These are phyloP conservation scores for Palythoa grandis DNA, from an alignment of 92 coral and sea anemone species.

Conservation along the genomic window DNA sequence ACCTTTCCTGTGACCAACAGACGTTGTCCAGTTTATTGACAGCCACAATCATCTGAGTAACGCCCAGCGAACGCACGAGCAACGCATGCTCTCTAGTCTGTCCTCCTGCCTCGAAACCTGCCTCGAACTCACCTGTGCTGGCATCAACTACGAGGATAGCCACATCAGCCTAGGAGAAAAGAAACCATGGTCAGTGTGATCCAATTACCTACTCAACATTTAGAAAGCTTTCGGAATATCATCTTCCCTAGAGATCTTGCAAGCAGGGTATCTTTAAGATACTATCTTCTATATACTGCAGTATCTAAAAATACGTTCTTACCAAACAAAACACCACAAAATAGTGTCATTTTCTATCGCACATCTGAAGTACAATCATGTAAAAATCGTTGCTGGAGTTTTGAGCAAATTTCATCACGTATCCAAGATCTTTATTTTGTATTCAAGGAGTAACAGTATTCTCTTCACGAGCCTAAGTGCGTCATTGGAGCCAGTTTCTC, in stretches of 20 bases:
- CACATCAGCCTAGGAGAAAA: constrained; percentile 84
- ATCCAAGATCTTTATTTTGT: no score
- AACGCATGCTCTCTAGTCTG: constrained; percentile 99
- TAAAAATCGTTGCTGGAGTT: no score
- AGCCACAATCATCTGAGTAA: constrained; percentile 94
- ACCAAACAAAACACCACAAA: no score
- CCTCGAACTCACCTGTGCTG: constrained; percentile 97
- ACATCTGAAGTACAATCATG: no score
- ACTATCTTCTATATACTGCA: not conserved
- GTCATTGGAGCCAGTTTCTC: no score
- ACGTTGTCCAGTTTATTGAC: constrained; percentile 95
- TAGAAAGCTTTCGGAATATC: not conserved
- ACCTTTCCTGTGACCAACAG: constrained; percentile 89
- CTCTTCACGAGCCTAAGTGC: no score
- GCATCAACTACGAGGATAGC: constrained; percentile 95
- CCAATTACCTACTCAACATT: not conserved
- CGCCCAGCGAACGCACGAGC: constrained; percentile 96
- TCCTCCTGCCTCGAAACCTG: constrained; percentile 99
- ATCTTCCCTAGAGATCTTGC: not conserved
- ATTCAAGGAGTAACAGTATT: no score
- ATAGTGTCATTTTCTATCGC: no score
- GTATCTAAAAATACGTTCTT: not conserved
- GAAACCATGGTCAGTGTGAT: not conserved
- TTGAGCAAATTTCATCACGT: no score
- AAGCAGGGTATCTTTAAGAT: not conserved